Evolutionary conservation across 2,113 vertebrate genomes (phyloP).

Genomic region (Plotosus lineatus): DNA sequence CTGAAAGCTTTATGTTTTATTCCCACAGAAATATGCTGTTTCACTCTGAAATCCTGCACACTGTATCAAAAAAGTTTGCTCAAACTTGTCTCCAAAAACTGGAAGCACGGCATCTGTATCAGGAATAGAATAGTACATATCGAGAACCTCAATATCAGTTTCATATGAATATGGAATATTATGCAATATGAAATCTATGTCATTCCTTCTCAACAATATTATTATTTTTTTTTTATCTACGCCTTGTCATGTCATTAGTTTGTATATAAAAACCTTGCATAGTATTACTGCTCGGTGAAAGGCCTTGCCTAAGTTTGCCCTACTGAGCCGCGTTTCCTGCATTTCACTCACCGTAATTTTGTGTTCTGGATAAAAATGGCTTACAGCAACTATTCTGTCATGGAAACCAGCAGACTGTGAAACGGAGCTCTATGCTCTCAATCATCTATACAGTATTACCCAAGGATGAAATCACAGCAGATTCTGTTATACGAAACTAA

Average conservation of each 20-base stretch:
- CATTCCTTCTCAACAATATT: not conserved
- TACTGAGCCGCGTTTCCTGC: not conserved
- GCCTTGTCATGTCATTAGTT: not conserved
- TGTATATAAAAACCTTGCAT: not conserved
- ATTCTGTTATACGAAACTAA: too few relatives aligned
- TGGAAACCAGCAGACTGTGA: not conserved
- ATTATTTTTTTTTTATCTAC: constrained; percentile 1
- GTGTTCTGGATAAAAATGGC: constrained; percentile 11
- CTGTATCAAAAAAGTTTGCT: not conserved
- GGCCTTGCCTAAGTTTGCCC: constrained; percentile 15
- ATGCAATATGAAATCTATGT: constrained; percentile 10
- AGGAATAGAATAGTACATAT: not conserved
- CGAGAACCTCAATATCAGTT: not conserved
- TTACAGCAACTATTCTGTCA: not conserved
- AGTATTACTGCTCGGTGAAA: constrained; percentile 10
- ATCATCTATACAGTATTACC: not conserved
- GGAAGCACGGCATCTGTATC: not conserved
- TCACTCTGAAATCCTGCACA: not conserved
- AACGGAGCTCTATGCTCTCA: not conserved
- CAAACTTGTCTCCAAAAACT: not conserved
- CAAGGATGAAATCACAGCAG: not conserved
- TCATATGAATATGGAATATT: not conserved
- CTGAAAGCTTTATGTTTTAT: not conserved
- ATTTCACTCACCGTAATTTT: not conserved
- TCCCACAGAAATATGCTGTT: not conserved